Evolutionary conservation across 2,888 invertebrate species (phyloP).

Genomic region (Tiliacea aurago): DNA sequence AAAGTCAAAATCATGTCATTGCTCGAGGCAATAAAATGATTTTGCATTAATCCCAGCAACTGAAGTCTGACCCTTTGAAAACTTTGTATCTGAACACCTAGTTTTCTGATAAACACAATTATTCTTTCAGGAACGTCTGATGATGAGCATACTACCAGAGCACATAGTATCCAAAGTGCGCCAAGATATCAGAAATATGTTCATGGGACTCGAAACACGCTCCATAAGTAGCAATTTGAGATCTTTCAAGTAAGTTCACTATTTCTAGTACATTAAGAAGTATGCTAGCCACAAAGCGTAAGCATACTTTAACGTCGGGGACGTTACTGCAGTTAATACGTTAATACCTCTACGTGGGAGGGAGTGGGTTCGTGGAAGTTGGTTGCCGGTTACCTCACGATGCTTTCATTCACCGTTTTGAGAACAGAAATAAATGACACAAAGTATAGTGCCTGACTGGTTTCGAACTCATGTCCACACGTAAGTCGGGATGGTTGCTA

Average conservation of each 20-base stretch:
- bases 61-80: no score
- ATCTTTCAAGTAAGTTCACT: constrained; percentile 82
- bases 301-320: neutral
- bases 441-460: neutral
- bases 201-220: constrained; percentile 87
- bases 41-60: no score
- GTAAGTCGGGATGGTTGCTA: neutral
- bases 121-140: constrained; percentile 93
- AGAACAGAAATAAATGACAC: neutral
- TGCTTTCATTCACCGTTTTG: neutral
- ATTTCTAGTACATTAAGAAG: neutral
- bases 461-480: neutral
- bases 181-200: constrained; percentile 90
- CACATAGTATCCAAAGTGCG: constrained; percentile 93
- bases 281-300: neutral
- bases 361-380: neutral
- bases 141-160: constrained; percentile 96
- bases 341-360: no score
- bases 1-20: no score
- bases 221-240: constrained; percentile 80
- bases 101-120: neutral
- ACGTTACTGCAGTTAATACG: no score
- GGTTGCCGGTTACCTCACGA: neutral
- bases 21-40: no score
- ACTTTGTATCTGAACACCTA: no score